A percentile compares a stretch with the other conserved stretches of the same genome.
phyloP scores from a whole-genome alignment of 2,113 vertebrate species.

The Xerus inauris region DNA sequence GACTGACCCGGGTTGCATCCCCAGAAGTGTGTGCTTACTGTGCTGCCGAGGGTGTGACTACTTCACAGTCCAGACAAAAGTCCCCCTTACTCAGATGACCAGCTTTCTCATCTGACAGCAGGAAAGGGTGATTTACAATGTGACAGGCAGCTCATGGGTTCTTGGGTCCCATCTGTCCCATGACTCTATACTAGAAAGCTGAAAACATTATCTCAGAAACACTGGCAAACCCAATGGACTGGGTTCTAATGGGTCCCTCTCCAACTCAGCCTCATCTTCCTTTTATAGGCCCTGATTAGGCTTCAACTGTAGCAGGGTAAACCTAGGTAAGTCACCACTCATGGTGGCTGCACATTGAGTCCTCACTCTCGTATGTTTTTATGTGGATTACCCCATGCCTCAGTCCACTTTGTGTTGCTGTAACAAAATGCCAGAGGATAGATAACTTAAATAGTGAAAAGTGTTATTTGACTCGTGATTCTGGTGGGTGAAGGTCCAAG shows the following conservation, averaged over 20 bases:
- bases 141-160: background rate
- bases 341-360: fast-evolving
- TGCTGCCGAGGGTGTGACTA: background rate
- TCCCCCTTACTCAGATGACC: background rate
- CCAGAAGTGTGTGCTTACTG: background rate
- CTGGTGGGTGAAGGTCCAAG: background rate
- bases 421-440: background rate
- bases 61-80: background rate
- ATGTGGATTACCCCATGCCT: background rate
- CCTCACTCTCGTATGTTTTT: no score
- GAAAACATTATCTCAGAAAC: background rate
- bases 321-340: fast-evolving
- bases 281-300: background rate
- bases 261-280: background rate
- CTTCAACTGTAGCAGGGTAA: background rate
- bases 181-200: background rate
- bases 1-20: background rate
- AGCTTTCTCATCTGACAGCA: background rate
- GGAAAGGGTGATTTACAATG: background rate
- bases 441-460: background rate
- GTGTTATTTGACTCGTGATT: background rate
- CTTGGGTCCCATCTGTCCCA: background rate
- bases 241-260: no score
- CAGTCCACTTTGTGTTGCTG: background rate
- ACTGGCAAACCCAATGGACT: background rate